Percentiles rank a stretch among this genome's conserved stretches.
These are phyloP conservation scores for Orgyia antiqua DNA, from an alignment of 2,888 invertebrate species.

Conservation along the genomic window DNA sequence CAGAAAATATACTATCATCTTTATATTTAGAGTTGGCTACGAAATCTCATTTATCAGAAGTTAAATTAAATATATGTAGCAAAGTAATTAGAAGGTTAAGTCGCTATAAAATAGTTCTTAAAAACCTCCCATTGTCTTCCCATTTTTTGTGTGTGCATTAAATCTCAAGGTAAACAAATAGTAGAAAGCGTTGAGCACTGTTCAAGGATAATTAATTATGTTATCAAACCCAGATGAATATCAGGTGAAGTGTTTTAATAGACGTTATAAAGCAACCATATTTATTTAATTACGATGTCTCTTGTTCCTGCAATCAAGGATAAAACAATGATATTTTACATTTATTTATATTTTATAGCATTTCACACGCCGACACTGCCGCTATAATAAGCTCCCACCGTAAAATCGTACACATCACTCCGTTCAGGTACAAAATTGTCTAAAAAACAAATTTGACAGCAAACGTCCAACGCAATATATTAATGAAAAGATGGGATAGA, in stretches of 20 bases:
- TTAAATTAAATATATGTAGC: too few relatives aligned
- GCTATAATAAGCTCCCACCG: conserved; percentile 44
- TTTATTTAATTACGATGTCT: conserved; percentile 7
- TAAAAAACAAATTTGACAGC: conserved; percentile 61
- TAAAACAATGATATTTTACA: too few relatives aligned
- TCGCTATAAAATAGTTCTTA: too few relatives aligned
- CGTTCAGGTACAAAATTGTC: conserved; percentile 43
- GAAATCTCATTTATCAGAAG: too few relatives aligned
- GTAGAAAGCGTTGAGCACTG: not conserved
- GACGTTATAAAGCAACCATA: not conserved
- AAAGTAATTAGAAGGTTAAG: too few relatives aligned
- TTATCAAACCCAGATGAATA: not conserved
- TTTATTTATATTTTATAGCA: conserved; percentile 36
- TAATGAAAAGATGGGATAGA: conserved; percentile 70
- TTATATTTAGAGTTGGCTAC: too few relatives aligned
- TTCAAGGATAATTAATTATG: not conserved
- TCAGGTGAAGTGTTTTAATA: too few relatives aligned
- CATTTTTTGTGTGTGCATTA: too few relatives aligned
- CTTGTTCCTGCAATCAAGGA: conserved; percentile 18
- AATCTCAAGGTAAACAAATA: too few relatives aligned
- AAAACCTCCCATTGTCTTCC: too few relatives aligned
- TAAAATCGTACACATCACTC: conserved; percentile 49
- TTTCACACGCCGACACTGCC: conserved; percentile 37
- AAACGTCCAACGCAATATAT: conserved; percentile 66
- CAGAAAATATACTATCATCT: too few relatives aligned